A percentile compares a stretch with the other conserved stretches of the same genome.
Evolutionary conservation across 2,888 invertebrate genomes (phyloP).

Genomic region (Scrobipalpa costella): DNA sequence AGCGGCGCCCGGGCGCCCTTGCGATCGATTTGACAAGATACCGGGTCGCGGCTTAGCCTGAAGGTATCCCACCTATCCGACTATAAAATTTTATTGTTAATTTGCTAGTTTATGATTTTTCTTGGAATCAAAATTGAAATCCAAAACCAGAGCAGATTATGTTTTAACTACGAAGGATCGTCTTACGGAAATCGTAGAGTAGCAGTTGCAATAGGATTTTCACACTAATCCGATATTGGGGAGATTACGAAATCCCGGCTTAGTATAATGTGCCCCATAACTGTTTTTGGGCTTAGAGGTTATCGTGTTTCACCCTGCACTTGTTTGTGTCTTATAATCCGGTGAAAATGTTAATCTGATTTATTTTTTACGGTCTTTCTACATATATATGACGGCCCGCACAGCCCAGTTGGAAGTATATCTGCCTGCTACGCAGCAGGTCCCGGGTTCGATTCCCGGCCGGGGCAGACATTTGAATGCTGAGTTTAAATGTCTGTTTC

Average conservation of each 20-base stretch:
- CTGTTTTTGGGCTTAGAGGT: slow-evolving; percentile 37
- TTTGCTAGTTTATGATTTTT: slow-evolving; percentile 44
- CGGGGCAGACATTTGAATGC: no score
- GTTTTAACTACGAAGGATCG: slow-evolving; percentile 39
- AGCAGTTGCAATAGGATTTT: slow-evolving; percentile 49
- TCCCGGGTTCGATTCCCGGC: no score
- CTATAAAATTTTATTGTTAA: slow-evolving; percentile 60
- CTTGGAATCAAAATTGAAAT: slow-evolving; percentile 37
- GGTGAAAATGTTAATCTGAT: slow-evolving; percentile 11
- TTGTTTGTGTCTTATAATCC: slow-evolving; percentile 6
- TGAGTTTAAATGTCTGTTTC: no score
- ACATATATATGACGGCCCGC: no score
- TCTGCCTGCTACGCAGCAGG: no score
- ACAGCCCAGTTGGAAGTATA: no score
- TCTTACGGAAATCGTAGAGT: slow-evolving; percentile 54
- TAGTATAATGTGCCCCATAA: slow-evolving; percentile 51
- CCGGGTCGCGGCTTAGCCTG: slow-evolving; percentile 50
- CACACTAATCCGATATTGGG: slow-evolving; percentile 60
- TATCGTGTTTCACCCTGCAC: slow-evolving; percentile 20
- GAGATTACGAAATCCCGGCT: slow-evolving; percentile 57
- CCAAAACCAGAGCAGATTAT: slow-evolving; percentile 29
- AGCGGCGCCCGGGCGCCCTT: slow-evolving; percentile 36
- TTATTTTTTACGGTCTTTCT: neutral
- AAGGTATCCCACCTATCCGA: slow-evolving; percentile 44
- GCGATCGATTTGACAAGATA: slow-evolving; percentile 63